phyloP scores from a whole-genome alignment of 2,113 vertebrate genomes.

The Vulpes ferrilata region DNA sequence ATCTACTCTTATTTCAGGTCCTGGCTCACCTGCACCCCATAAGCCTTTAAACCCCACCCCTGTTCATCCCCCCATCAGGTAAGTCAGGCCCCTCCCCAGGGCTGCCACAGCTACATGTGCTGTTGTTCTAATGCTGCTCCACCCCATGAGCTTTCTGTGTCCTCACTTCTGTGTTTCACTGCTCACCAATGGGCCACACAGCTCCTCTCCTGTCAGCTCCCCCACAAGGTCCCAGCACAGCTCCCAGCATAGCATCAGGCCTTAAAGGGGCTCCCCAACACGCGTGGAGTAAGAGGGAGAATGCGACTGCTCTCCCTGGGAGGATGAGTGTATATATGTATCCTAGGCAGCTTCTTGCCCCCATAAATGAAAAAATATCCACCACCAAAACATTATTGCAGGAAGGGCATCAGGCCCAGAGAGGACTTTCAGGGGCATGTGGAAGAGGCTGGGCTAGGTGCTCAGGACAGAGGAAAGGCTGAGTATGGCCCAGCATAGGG shows the following conservation, averaged over 20 bases:
- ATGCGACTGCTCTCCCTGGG: neutral
- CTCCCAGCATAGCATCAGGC: neutral
- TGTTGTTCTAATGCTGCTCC: accelerated
- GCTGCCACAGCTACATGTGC: neutral
- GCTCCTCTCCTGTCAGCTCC: neutral
- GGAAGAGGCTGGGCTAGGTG: neutral
- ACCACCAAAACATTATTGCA: neutral
- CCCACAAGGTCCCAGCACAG: neutral
- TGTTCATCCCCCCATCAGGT: accelerated
- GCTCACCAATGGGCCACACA: neutral
- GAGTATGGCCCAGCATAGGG: neutral
- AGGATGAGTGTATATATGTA: accelerated
- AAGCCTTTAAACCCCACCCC: too few relatives aligned
- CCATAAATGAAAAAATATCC: neutral
- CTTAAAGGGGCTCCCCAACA: neutral
- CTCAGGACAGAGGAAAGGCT: constrained; percentile 55
- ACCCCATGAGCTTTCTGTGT: too few relatives aligned
- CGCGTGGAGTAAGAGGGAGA: accelerated
- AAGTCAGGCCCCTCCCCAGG: neutral
- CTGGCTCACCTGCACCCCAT: accelerated
- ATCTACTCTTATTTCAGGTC: accelerated
- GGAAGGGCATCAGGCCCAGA: neutral
- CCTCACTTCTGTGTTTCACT: too few relatives aligned
- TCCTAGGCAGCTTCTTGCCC: neutral
- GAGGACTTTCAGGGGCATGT: neutral